Conservation (phyloP, 1,140 invertebrate genomes). For the Helicoverpa armigera region DNA sequence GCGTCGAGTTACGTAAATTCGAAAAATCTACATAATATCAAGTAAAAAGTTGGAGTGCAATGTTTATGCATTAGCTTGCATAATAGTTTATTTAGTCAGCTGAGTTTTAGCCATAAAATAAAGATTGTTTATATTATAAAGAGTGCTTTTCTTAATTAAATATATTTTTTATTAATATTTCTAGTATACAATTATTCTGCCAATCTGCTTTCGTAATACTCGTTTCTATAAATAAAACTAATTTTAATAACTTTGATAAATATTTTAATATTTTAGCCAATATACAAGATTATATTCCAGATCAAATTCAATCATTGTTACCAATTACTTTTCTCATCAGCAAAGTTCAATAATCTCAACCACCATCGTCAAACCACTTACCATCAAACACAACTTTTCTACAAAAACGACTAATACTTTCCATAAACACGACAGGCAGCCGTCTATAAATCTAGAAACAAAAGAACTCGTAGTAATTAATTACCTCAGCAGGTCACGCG, state of each 20-base stretch:
- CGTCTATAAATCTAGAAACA: slow-evolving; percentile 30
- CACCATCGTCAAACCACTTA: no score
- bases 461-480: slow-evolving; percentile 26
- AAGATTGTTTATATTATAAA: not conserved
- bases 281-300: no score
- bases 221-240: no score
- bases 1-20: not conserved
- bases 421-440: slow-evolving; percentile 10
- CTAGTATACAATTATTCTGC: no score
- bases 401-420: slow-evolving; percentile 4
- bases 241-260: no score
- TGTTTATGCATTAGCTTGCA: slow-evolving; percentile 31
- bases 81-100: slow-evolving; percentile 10
- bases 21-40: not conserved
- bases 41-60: slow-evolving; percentile 9
- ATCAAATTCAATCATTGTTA: no score
- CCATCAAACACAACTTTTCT: not conserved
- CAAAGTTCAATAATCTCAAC: no score
- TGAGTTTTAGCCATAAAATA: slow-evolving; percentile 10
- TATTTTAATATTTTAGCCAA: no score
- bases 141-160: not conserved
- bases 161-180: not conserved
- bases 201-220: no score
- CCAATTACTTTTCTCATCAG: no score
- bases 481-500: slow-evolving; percentile 17